Base-by-base conservation (phyloP, 2,113 vertebrate species). In the Holacanthus passer region DNA sequence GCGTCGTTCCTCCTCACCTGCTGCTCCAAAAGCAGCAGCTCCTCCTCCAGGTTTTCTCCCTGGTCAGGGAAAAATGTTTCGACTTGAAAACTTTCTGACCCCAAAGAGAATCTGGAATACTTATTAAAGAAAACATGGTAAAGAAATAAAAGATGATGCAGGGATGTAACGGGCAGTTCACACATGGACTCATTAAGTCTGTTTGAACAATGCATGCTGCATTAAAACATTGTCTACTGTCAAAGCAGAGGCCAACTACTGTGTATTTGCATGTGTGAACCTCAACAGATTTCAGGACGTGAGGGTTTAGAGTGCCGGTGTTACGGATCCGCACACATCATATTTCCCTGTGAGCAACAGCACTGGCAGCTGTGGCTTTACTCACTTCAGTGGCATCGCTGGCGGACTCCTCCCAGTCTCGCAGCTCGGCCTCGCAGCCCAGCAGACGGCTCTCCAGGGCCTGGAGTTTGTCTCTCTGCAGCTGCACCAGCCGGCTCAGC, bases 401-500 rank as follows among this genome's bases (percentile, higher is more conserved):
- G 0, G 72, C 84, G 2, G 92, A 93, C 59, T 95, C 96, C 95
- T 81, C 97, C 97, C 97, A 98, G 86, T 95, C 96, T 37, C 83
- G 94, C 83, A 97, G 95, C 91, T 98, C 97, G 0, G 91, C 94
- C 41, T 99, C 96, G 0, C 94, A 97, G 85, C 96, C 95, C 85
- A 96, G 95, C 84, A 99, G 92, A 83, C 96, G 96, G 35, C 95
- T 95, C 93, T 99, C 97, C 2, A 98, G 95, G 22, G 94, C 91
- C 66, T 96, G 96, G 11, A 99, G 96, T 78, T 97, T 97, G 90
- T 98, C 97, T 0, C 95, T 97, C 94, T 99, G 98, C 16, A 98
- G 93, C 53, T 94, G 96, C 83, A 99, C 96, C 88, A 99, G 87
- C 6, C 95, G 96, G 86, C 94, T 95, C 87, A 99, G 73, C 83